Conservation (phyloP, 2,113 vertebrate species). For the Silurus asotus region DNA sequence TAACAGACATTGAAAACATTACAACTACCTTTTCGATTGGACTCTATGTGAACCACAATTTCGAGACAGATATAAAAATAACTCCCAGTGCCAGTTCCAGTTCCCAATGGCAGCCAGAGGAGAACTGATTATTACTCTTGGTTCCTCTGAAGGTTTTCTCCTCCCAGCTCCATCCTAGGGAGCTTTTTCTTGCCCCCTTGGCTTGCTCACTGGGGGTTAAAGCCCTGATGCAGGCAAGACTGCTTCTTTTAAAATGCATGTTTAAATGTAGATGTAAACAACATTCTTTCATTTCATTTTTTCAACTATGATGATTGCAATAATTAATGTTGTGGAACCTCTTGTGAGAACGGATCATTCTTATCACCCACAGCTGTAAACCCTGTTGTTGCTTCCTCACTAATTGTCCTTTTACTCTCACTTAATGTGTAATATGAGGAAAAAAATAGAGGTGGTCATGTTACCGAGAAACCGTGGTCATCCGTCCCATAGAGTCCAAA, state of each 20-base stretch:
- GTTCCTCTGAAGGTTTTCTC: neutral
- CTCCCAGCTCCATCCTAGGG: neutral
- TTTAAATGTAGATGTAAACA: neutral
- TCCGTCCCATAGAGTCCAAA: neutral
- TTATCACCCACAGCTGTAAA: neutral
- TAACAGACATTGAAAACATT: neutral
- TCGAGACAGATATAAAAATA: conserved; percentile 8
- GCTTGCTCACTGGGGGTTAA: neutral
- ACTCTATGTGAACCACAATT: neutral
- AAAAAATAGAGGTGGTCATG: neutral
- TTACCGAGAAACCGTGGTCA: neutral
- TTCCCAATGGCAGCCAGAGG: conserved; percentile 23
- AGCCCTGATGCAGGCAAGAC: neutral
- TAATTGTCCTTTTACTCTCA: too few relatives aligned
- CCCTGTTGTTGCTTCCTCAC: neutral
- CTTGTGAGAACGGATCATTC: neutral
- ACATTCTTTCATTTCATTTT: neutral
- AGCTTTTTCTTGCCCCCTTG: neutral
- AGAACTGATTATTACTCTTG: conserved; percentile 19
- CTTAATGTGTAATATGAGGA: neutral
- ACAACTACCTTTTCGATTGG: neutral
- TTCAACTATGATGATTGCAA: neutral
- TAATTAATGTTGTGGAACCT: neutral
- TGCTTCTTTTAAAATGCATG: neutral
- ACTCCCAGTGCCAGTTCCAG: conserved; percentile 19